Conservation (phyloP, 2,797 vertebrate genomes). For the Petrocephalus sullivani region DNA sequence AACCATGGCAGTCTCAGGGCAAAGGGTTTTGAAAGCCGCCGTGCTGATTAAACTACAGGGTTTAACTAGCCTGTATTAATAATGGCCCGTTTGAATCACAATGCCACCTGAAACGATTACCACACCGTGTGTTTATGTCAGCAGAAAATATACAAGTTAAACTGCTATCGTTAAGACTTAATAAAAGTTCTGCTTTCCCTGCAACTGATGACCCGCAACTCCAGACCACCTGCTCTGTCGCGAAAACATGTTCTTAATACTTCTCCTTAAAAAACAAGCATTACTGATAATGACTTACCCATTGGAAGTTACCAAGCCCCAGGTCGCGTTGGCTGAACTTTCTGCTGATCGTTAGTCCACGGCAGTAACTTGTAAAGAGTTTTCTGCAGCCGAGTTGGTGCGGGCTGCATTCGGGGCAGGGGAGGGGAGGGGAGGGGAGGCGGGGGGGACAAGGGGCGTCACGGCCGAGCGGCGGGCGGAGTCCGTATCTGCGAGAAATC, state of each 20-base stretch:
- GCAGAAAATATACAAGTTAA: not conserved
- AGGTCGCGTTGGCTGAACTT: not conserved
- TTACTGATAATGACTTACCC: constrained; percentile 13
- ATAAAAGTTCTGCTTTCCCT: not conserved
- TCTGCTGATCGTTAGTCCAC: not conserved
- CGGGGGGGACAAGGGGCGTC: not conserved
- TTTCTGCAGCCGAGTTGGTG: not conserved
- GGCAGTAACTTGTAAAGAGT: constrained; percentile 9
- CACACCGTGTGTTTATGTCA: not conserved
- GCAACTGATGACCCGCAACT: not conserved
- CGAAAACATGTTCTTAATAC: not conserved
- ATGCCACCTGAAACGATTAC: not conserved
- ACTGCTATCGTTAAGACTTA: not conserved
- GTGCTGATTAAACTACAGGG: not conserved
- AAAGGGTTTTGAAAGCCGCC: not conserved
- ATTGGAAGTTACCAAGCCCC: not conserved
- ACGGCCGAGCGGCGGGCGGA: constrained; percentile 19
- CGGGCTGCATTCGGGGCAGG: not conserved
- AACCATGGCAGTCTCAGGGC: not conserved
- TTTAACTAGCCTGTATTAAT: not conserved
- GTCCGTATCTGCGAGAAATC: not conserved
- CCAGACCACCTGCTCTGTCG: not conserved
- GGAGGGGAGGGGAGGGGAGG: not conserved
- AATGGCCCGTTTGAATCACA: not conserved
- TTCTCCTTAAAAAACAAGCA: not conserved